Evolutionary conservation across 2,113 vertebrate species (phyloP).

Genomic region (Australoheros scitulus): DNA sequence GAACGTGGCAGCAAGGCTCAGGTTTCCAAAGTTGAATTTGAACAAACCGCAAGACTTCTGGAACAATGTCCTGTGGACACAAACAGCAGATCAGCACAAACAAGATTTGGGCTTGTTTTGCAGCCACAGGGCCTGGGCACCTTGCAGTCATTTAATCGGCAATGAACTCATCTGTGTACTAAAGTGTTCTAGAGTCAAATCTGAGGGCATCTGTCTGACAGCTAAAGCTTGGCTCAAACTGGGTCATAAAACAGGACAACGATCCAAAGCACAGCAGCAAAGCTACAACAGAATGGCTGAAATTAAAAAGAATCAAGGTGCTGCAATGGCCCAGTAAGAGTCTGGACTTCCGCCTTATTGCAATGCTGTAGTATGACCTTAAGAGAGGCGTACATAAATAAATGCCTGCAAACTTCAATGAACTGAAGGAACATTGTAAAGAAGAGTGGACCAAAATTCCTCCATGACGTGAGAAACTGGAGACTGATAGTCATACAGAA

Average conservation of each 20-base stretch:
- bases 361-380: too few relatives aligned
- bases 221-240: too few relatives aligned
- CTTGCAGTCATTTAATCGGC: not conserved
- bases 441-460: not conserved
- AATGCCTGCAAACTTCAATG: not conserved
- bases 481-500: not conserved
- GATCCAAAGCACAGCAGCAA: too few relatives aligned
- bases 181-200: not conserved
- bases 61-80: too few relatives aligned
- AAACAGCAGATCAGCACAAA: not conserved
- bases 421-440: not conserved
- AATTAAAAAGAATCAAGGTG: too few relatives aligned
- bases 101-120: not conserved
- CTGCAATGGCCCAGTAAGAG: too few relatives aligned
- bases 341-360: too few relatives aligned
- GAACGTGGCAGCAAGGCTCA: not conserved
- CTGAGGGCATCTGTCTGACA: too few relatives aligned
- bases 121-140: not conserved
- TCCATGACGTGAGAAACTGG: not conserved
- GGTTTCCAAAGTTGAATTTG: not conserved
- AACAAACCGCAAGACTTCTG: not conserved
- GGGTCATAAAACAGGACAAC: too few relatives aligned
- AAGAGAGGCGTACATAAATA: too few relatives aligned
- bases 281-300: too few relatives aligned
- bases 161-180: not conserved